Evolutionary conservation across 1,140 invertebrate genomes (phyloP).

Genomic region (Drosophila santomea): DNA sequence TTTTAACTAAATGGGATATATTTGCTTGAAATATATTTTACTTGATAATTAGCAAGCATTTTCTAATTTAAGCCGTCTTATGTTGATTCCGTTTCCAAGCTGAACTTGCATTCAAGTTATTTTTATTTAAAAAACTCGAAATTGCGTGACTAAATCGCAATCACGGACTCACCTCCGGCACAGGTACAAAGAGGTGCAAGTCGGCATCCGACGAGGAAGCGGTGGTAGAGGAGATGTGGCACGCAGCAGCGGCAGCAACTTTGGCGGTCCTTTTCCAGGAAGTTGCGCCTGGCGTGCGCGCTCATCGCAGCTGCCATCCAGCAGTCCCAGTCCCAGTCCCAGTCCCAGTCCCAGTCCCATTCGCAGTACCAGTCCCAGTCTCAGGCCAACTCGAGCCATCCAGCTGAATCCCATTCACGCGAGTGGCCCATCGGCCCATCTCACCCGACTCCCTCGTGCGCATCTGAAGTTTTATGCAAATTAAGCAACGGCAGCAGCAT

Average conservation of each 20-base stretch:
- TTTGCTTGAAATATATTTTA: neutral
- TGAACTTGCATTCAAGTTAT: neutral
- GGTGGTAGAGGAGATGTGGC: conserved; percentile 23
- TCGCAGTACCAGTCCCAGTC: neutral
- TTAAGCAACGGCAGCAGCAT: conserved; percentile 61
- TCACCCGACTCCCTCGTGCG: conserved; percentile 30
- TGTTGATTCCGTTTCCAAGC: too few species aligned
- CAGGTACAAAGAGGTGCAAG: conserved; percentile 72
- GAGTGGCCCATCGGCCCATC: conserved; percentile 28
- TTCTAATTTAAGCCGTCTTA: neutral
- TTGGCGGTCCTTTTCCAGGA: conserved; percentile 82
- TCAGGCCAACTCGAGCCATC: conserved; percentile 14
- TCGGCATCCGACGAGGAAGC: conserved; percentile 27
- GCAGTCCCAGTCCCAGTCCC: neutral
- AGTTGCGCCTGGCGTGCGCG: conserved; percentile 81
- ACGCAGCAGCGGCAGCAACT: conserved; percentile 59
- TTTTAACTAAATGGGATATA: neutral
- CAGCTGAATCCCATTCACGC: conserved; percentile 67
- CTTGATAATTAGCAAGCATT: too few species aligned
- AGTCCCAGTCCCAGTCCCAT: neutral
- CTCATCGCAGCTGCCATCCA: conserved; percentile 71
- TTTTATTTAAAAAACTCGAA: neutral
- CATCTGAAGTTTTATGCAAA: conserved; percentile 79
- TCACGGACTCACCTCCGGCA: conserved; percentile 35
- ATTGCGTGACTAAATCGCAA: conserved; percentile 17